Conservation (phyloP, 2,113 vertebrate species). For the Ursus arctos region DNA sequence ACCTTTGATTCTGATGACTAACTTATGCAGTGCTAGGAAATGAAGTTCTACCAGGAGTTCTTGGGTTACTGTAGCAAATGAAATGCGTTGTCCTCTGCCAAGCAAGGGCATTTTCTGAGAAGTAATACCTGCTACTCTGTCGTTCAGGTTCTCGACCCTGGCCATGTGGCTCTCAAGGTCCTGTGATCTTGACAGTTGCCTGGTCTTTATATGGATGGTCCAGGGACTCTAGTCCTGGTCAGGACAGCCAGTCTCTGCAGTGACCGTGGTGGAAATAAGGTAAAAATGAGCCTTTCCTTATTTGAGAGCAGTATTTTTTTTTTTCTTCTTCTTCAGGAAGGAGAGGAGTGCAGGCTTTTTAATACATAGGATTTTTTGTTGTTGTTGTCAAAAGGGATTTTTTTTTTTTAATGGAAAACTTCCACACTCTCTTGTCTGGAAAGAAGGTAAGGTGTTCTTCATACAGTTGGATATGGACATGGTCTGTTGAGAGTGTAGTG, state of each 20-base stretch:
- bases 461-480: neutral
- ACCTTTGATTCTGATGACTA: neutral
- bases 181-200: neutral
- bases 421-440: neutral
- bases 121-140: fast-evolving
- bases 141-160: neutral
- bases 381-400: neutral
- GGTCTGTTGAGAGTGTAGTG: neutral
- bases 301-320: neutral
- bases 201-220: neutral
- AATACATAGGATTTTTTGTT: neutral
- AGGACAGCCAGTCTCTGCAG: neutral
- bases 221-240: neutral
- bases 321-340: neutral
- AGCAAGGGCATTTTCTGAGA: neutral
- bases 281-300: neutral
- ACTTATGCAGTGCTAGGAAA: neutral
- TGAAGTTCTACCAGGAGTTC: neutral
- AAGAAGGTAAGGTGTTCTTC: neutral
- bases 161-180: too few relatives aligned
- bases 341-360: neutral
- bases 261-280: neutral
- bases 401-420: neutral
- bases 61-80: neutral
- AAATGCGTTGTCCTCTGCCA: neutral